phyloP scores from a whole-genome alignment of 2,797 vertebrate species.

The Parauchenoglanis punctatus region DNA sequence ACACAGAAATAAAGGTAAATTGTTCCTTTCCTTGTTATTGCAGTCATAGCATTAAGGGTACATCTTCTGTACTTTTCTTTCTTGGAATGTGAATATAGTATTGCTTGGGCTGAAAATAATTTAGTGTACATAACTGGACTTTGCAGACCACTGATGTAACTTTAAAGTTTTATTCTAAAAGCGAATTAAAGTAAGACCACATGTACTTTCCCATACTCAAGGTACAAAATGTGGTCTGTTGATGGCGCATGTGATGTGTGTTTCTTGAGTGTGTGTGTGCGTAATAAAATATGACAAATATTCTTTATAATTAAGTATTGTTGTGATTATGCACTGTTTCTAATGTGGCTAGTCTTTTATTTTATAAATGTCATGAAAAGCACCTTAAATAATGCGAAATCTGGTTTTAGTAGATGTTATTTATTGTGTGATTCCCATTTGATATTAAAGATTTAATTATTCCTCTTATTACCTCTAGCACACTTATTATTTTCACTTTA shows the following conservation, averaged over 20 bases:
- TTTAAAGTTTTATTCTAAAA: neutral
- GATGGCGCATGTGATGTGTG: neutral
- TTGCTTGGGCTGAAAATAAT: neutral
- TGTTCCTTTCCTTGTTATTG: neutral
- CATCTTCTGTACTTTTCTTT: neutral
- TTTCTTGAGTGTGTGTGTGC: neutral
- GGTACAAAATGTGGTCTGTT: neutral
- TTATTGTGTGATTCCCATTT: neutral
- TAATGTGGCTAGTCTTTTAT: neutral
- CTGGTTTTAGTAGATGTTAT: neutral
- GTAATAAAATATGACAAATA: neutral
- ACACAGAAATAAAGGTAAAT: neutral
- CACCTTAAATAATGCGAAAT: constrained; percentile 1
- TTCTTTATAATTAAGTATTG: neutral
- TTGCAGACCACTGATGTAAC: neutral
- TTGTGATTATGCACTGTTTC: neutral
- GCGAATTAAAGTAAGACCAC: neutral
- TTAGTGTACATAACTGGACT: neutral
- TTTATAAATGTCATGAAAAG: neutral
- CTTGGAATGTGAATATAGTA: neutral
- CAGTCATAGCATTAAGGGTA: neutral
- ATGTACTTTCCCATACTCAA: neutral
- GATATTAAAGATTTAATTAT: constrained; percentile 12
- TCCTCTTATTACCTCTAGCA: neutral
- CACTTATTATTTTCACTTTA: neutral